Conservation (phyloP, 2,888 invertebrate species). For the Biston stratarius region DNA sequence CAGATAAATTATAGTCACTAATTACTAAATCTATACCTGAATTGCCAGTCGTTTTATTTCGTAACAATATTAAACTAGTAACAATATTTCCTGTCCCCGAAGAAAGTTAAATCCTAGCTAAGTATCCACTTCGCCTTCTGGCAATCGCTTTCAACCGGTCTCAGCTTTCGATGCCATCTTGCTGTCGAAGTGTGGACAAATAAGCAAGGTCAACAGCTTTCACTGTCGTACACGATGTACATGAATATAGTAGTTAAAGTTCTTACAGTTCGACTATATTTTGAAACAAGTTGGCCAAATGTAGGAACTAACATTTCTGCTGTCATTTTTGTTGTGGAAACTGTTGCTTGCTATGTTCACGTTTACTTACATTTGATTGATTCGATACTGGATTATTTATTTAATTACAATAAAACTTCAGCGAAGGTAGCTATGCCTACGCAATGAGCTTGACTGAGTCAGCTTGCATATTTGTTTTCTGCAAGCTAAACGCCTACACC, state of each 20-base stretch:
- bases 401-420: neutral
- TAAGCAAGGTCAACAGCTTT: slow-evolving; percentile 75
- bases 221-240: slow-evolving; percentile 51
- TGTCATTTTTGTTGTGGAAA: no score
- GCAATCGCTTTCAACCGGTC: slow-evolving; percentile 29
- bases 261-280: neutral
- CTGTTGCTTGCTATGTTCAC: no score
- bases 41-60: no score
- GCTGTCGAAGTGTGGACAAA: slow-evolving; percentile 42
- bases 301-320: neutral
- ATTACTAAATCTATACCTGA: no score
- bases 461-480: slow-evolving; percentile 13
- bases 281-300: neutral
- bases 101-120: slow-evolving; percentile 9
- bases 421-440: slow-evolving; percentile 1
- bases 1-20: no score
- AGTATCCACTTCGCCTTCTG: slow-evolving; percentile 9
- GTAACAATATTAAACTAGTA: neutral
- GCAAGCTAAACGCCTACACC: slow-evolving; percentile 12
- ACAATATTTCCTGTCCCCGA: neutral
- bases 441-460: slow-evolving; percentile 8
- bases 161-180: slow-evolving; percentile 49
- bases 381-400: slow-evolving; percentile 1
- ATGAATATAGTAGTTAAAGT: slow-evolving; percentile 31
- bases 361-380: neutral